Evolutionary conservation across 2,888 invertebrate genomes (phyloP), one percentile per base, ranked within the genome.

Genomic region (Scaptomyza reducta): DNA sequence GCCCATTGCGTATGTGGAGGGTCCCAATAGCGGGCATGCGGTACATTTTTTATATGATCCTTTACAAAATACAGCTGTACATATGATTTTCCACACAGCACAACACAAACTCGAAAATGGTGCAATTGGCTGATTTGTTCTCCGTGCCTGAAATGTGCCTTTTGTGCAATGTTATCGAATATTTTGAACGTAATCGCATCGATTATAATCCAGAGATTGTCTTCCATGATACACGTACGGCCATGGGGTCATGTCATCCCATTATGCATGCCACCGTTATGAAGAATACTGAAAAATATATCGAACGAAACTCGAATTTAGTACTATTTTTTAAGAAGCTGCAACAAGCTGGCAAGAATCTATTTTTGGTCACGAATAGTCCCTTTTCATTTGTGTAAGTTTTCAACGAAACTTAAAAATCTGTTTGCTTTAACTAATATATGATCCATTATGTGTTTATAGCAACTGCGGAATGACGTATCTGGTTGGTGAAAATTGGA

Each of bases 131-230:
- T 6, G 99, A 99, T 93, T 92, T 99, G 57, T 99, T 99, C 92
- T 98, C 98, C 7, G 96, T 99, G 45, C 99, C 99, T 29, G 98
- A 99, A 93, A 98, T 98, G 95, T 95, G 97, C 74, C 93, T 99
- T 42, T 93, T 99, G 3, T 97, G 98, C 84, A 97, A 98, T 92
- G 97, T 99, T 3, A 96, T 97, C 0, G 97, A 99, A 92, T 97
- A 96, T 92, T 98, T 99, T 89, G 95, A 96, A 75, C 94, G 94
- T 56, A 96, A 97, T 91, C 95, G 96, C 79, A 97, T 99, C 74
- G 96, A 97, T 88, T 99, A 97, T 91, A 97, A 98, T 92, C 98
- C 99, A 1, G 98, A 98, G 92, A 98, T 98, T 88, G 93, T 99
- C 29, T 99, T 98, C 91, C 94, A 97, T 90, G 98, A 99, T 92